phyloP scores from a whole-genome alignment of 2,888 invertebrate genomes.

The Nineta flava region DNA sequence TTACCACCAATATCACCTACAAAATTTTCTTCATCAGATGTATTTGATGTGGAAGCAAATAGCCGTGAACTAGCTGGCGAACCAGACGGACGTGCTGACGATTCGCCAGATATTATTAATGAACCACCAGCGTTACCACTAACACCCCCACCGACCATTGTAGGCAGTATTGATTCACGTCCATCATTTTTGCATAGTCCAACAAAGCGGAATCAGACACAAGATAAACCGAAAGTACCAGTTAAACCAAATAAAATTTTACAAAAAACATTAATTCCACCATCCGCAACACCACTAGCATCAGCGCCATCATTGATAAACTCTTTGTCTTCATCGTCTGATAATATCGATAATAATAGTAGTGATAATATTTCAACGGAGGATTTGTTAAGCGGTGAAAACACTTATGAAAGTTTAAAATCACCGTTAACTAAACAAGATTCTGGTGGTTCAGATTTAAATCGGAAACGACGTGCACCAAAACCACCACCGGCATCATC shows the following conservation, averaged over 20 bases:
- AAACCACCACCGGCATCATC: constrained; percentile 48
- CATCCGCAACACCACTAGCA: neutral
- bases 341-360: neutral
- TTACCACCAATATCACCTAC: constrained; percentile 7
- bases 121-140: constrained; percentile 55
- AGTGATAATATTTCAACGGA: neutral
- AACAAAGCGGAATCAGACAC: constrained; percentile 23
- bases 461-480: constrained; percentile 54
- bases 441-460: constrained; percentile 31
- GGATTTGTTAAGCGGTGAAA: constrained; percentile 3
- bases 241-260: constrained; percentile 41
- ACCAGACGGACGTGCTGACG: constrained; percentile 72
- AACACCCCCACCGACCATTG: constrained; percentile 47
- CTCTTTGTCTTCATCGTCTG: no score
- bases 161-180: constrained; percentile 36
- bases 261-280: neutral
- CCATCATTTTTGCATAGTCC: constrained; percentile 58
- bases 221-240: constrained; percentile 48
- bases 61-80: constrained; percentile 70
- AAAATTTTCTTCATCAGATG: constrained; percentile 3
- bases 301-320: neutral
- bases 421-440: constrained; percentile 38
- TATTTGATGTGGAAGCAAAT: constrained; percentile 29
- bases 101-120: constrained; percentile 43
- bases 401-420: constrained; percentile 17